Evolutionary conservation across 1,140 invertebrate species (phyloP).

Genomic region (Lerema accius): DNA sequence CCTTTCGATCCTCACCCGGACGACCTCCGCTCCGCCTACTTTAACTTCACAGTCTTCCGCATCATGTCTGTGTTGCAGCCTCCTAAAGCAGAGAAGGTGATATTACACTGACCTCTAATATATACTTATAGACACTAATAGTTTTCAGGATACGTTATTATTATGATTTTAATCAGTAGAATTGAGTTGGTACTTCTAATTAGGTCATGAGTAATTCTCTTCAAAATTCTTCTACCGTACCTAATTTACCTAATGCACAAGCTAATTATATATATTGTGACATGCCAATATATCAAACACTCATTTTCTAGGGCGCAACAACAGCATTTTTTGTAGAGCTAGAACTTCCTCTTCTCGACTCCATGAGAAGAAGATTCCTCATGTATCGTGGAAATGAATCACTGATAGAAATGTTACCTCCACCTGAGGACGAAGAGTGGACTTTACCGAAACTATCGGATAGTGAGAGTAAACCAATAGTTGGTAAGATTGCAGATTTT

Average conservation of each 20-base stretch:
- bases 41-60: constrained; percentile 67
- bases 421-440: constrained; percentile 60
- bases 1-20: constrained; percentile 63
- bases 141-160: no score
- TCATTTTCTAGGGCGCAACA: constrained; percentile 52
- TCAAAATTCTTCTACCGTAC: no score
- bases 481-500: no score
- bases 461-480: constrained; percentile 44
- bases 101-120: neutral
- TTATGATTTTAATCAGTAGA: no score
- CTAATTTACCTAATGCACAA: no score
- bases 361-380: constrained; percentile 61
- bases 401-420: constrained; percentile 60
- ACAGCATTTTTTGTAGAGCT: constrained; percentile 72
- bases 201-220: no score
- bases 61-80: constrained; percentile 72
- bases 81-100: constrained; percentile 72
- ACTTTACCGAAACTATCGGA: constrained; percentile 23
- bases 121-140: no score
- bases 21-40: constrained; percentile 66
- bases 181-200: no score
- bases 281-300: no score
- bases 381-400: constrained; percentile 64
- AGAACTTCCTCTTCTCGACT: constrained; percentile 72
- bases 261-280: no score